A percentile compares a stretch with the other conserved stretches of the same genome.
Conservation (phyloP, 2,797 vertebrate genomes). For the Onychomys leucogaster region DNA sequence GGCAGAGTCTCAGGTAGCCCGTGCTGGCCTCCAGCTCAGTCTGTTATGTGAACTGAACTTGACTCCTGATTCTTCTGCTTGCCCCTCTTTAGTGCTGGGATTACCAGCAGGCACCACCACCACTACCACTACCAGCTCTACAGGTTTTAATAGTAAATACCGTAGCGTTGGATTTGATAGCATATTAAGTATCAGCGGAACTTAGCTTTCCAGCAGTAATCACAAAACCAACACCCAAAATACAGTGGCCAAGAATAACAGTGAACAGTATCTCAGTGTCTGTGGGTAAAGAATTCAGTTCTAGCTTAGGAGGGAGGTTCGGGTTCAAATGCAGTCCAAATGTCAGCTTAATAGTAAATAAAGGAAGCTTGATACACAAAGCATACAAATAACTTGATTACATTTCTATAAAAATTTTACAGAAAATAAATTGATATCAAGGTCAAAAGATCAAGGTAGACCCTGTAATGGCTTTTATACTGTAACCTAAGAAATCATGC, state of each 20-base stretch:
- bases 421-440: slow-evolving; percentile 13
- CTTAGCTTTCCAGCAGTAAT: not conserved
- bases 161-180: not conserved
- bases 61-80: not conserved
- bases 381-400: not conserved
- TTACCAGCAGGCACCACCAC: not conserved
- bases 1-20: not conserved
- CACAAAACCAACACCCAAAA: not conserved
- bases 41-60: not conserved
- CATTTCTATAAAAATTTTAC: slow-evolving; percentile 14
- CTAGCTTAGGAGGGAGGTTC: slow-evolving; percentile 5
- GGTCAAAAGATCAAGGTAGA: not conserved
- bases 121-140: not conserved
- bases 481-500: not conserved
- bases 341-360: not conserved
- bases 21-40: not conserved
- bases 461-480: not conserved
- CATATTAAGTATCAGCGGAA: not conserved
- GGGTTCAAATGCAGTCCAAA: not conserved
- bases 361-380: not conserved
- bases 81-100: not conserved
- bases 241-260: slow-evolving; percentile 12
- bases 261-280: slow-evolving; percentile 26
- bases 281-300: slow-evolving; percentile 28
- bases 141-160: not conserved